Base-by-base conservation (phyloP, 92 coral and sea anemone species). In the Parazoanthus darwini region DNA sequence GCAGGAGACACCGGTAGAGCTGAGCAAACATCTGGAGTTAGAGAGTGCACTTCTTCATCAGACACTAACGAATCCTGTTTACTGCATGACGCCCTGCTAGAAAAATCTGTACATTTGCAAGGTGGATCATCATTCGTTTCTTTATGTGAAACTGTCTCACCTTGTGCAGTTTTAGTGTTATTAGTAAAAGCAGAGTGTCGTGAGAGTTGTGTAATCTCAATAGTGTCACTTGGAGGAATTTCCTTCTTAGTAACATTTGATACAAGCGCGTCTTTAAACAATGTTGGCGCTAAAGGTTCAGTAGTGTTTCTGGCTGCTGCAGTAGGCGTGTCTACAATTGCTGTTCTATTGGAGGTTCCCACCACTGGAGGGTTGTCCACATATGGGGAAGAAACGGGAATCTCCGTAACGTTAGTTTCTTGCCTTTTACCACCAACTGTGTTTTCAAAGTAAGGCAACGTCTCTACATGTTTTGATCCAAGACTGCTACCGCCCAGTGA, bases 381-480 rank as follows among this genome's bases (percentile, higher is more conserved):
- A 83, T 83, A 68, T 26, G 54, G 54, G 44, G 43, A 1, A 26
- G 42, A 67, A n/a, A 33, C 8, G 42, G 77, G 36, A 83, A 70
- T 4, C 8, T 10, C n/a, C 38, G 42, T 13, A 25, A 7, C 16
- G 36, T 8, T 43, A 25, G 43, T 25, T 33, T 68, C 50, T 42
- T 83, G 42, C 48, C 8, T 83, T 26, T 43, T 23, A 68, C 51
- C 29, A 13, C 15, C n/a, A 38, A 26, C 44, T 6, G 44, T 44
- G 25, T 14, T 16, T 35, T n/a, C 51, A 3, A 70, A 51, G 78
- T 70, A 15, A 11, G 78, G 87, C 39, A 82, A 67, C 36, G 54
- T 26, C 46, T 82, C 86, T 15, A 83, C 65, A 42, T 83, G 87
- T 72, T 83, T 83, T 70, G 87, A 83, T 46, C 58, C 59, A 83